Evolutionary conservation across 2,113 vertebrate species (phyloP), one percentile per base, ranked within the genome.

Genomic region (Pterocles gutturalis): DNA sequence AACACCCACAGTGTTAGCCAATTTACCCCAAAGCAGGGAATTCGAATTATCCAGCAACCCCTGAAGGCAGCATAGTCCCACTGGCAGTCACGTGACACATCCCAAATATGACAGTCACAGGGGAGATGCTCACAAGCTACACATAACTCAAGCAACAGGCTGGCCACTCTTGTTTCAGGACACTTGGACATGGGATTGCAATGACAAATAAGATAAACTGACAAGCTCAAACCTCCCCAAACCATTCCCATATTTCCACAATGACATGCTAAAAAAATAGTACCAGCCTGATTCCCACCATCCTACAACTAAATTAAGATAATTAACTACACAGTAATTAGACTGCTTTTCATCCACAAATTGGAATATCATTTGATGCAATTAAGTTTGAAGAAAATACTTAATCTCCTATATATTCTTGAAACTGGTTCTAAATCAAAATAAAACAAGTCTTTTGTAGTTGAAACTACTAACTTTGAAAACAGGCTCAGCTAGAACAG

Each of bases 311-410:
- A 96, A 91, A 90, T 95, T 81, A 79, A 87, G 87, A 76, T 36
- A 85, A 93, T 93, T 90, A 89, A 95, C 83, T 82, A 81, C 55
- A 92, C 0, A 83, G 67, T 64, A 94, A 93, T 90, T 95, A 83
- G 83, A 60, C 20, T 60, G 86, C 60, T 73, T 90, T 95, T 92
- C 88, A 93, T 78, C 64, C 72, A 84, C 53, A 95, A 78, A 95
- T 64, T 93, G 51, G 64, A 88, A 36, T 83, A 80, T 77, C 51
- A 70, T 80, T 93, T 83, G 61, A 94, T 38, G 71, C 80, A 96
- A 92, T 93, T 90, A 95, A 55, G 26, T 73, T 86, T 89, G 76
- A 93, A 94, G 76, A 86, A 96, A 93, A 95, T 25, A 62, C 46
- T 83, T 83, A 54, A 88, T 88, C 71, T 92, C 46, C 49, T 94